Evolutionary conservation across 2,888 invertebrate genomes (phyloP).

Genomic region (Patella ulyssiponensis): DNA sequence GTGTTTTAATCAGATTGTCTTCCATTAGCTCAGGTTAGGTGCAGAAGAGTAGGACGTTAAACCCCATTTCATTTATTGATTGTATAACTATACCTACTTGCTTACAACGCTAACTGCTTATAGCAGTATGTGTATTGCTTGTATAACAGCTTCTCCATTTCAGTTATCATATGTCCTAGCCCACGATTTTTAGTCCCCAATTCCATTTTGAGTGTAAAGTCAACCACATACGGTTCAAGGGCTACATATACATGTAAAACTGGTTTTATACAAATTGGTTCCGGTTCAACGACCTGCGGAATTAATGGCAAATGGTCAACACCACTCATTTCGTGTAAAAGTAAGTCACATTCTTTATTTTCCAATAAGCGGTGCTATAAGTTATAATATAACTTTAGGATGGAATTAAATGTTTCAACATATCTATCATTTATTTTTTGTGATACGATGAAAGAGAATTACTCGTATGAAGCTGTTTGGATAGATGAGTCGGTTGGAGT

Average conservation of each 20-base stretch:
- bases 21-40: too few species aligned
- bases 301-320: background rate
- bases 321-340: background rate
- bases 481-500: too few species aligned
- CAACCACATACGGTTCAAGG: background rate
- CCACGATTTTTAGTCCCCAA: background rate
- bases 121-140: background rate
- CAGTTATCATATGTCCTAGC: background rate
- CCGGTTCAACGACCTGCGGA: background rate
- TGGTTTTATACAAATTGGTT: background rate
- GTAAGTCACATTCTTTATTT: background rate
- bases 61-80: too few species aligned
- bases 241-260: background rate
- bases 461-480: too few species aligned
- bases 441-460: too few species aligned
- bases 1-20: too few species aligned
- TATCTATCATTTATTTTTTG: too few species aligned
- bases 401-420: too few species aligned
- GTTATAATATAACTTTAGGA: too few species aligned
- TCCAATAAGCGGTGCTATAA: too few species aligned
- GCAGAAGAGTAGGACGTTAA: too few species aligned
- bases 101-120: background rate
- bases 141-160: background rate
- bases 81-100: too few species aligned
- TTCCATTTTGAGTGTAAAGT: background rate